These are phyloP conservation scores for Nemotelus nigrinus DNA, from an alignment of 2,888 invertebrate species.

Conservation along the genomic window DNA sequence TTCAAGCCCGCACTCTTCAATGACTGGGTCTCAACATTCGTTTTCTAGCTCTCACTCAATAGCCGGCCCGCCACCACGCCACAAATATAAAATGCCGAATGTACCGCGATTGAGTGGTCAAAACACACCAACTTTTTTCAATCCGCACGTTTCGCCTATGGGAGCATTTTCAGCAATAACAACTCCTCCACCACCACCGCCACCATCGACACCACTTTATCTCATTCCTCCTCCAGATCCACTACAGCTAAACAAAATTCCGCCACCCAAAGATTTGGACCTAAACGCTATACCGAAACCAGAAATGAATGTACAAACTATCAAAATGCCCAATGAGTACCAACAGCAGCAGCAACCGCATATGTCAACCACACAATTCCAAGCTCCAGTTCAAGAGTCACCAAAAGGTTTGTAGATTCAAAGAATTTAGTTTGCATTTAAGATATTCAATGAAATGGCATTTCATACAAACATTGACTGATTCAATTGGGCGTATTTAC, in stretches of 20 bases:
- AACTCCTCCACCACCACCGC: conserved; percentile 57
- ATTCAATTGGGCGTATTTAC: conserved; percentile 12
- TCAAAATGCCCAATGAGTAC: conserved; percentile 66
- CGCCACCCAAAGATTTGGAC: conserved; percentile 70
- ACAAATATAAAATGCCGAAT: conserved; percentile 46
- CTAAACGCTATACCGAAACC: conserved; percentile 72
- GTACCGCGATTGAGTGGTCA: conserved; percentile 54
- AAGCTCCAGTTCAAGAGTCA: background rate
- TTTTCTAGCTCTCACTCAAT: background rate
- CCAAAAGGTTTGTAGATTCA: conserved; percentile 32
- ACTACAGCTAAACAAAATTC: conserved; percentile 72
- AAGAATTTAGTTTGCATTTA: background rate
- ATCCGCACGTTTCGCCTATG: conserved; percentile 59
- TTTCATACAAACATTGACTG: background rate
- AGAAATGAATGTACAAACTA: conserved; percentile 69
- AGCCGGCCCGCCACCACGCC: background rate
- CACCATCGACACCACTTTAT: conserved; percentile 62
- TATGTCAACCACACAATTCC: background rate
- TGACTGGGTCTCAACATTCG: conserved; percentile 42
- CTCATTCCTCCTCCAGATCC: conserved; percentile 68
- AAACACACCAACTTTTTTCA: conserved; percentile 56
- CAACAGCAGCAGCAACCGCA: conserved; percentile 27
- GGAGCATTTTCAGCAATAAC: conserved; percentile 52
- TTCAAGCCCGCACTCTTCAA: conserved; percentile 45
- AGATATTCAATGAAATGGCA: background rate